Conservation (phyloP, 2,113 vertebrate species). For the Pavo muticus region DNA sequence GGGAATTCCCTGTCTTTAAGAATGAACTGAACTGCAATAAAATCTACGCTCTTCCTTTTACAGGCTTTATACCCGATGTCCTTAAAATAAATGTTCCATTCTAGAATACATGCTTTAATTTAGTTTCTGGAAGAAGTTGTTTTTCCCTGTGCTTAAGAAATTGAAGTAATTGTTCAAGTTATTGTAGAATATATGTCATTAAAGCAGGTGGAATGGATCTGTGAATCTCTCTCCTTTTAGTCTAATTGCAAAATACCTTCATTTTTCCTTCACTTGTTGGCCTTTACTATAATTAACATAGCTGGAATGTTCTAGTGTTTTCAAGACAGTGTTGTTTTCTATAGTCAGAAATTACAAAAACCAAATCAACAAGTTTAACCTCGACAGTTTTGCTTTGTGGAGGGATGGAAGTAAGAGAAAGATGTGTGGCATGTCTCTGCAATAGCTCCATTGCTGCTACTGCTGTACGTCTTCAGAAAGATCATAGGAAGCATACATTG, state of each 20-base stretch:
- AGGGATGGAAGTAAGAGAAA: background rate
- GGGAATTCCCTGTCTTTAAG: conserved; percentile 6
- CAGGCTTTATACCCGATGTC: background rate
- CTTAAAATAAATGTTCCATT: conserved; percentile 7
- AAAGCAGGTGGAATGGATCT: background rate
- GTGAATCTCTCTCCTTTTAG: background rate
- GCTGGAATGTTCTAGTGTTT: background rate
- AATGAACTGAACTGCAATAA: conserved; percentile 10
- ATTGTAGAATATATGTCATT: background rate
- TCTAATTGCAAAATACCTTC: background rate
- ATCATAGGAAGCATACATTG: background rate
- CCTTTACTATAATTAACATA: conserved; percentile 3
- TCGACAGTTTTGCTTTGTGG: background rate
- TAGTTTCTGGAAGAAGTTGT: background rate
- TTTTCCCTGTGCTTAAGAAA: background rate
- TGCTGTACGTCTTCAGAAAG: background rate
- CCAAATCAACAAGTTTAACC: background rate
- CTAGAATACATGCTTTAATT: background rate
- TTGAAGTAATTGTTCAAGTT: background rate
- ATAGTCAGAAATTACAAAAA: background rate
- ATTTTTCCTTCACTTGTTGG: background rate
- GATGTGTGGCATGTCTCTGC: background rate
- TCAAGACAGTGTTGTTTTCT: background rate
- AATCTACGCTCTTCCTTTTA: background rate
- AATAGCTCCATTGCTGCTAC: background rate